Percentiles rank a stretch among this genome's conserved stretches.
phyloP scores from a whole-genome alignment of 2,113 vertebrate species.

The Microtus ochrogaster region DNA sequence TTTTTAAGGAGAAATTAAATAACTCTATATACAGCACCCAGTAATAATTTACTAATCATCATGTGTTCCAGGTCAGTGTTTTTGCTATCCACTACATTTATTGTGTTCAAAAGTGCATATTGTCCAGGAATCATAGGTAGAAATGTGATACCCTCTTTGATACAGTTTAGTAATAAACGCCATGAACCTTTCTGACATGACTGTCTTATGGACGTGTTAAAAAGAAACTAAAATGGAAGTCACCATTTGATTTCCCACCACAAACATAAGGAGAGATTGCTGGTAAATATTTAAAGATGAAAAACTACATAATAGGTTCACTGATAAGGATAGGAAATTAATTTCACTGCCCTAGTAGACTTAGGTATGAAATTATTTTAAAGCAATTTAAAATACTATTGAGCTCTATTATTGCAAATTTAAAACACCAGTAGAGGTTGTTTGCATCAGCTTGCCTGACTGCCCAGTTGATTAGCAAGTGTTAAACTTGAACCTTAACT shows the following conservation, averaged over 20 bases:
- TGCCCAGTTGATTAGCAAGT: not conserved
- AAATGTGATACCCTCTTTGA: not conserved
- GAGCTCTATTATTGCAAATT: not conserved
- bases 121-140: not conserved
- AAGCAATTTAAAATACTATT: not conserved
- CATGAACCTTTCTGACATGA: not conserved
- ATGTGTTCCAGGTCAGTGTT: not conserved
- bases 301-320: constrained; percentile 20
- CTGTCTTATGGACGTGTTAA: not conserved
- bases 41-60: not conserved
- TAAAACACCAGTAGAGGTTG: not conserved
- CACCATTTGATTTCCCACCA: not conserved
- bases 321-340: not conserved
- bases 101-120: not conserved
- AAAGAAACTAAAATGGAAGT: not conserved
- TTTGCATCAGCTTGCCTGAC: constrained; percentile 26
- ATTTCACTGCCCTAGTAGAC: not conserved
- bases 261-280: not conserved
- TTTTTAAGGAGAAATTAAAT: not conserved
- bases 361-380: not conserved
- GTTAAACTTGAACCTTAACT: not conserved
- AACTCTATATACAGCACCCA: not conserved
- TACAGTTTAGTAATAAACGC: not conserved
- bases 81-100: not conserved
- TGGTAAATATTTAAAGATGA: constrained; percentile 11